A percentile compares a stretch with the other conserved stretches of the same genome.
Evolutionary conservation across 2,113 vertebrate species (phyloP).

Genomic region (Recurvirostra avosetta): DNA sequence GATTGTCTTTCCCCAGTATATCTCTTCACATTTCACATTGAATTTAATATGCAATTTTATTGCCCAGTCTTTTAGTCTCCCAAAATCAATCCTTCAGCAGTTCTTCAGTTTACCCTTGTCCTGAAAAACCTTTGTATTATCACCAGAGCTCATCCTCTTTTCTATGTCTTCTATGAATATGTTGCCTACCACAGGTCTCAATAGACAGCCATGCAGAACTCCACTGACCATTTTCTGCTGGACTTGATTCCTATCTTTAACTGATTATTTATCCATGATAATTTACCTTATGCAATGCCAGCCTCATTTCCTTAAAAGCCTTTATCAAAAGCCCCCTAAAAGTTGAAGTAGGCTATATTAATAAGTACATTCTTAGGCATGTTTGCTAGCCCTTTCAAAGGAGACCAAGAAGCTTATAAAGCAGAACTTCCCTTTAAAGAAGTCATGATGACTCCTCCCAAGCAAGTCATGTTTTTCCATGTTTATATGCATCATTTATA

Average conservation of each 20-base stretch:
- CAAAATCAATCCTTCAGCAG: neutral
- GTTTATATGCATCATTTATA: neutral
- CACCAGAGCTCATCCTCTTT: fast-evolving
- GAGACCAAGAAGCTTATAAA: neutral
- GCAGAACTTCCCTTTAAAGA: neutral
- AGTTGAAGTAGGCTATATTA: neutral
- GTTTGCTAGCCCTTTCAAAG: neutral
- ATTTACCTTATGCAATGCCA: neutral
- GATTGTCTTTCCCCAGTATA: neutral
- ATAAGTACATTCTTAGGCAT: neutral
- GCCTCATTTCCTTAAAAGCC: neutral
- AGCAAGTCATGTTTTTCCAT: neutral
- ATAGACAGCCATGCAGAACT: neutral
- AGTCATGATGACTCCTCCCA: neutral
- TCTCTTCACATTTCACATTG: neutral
- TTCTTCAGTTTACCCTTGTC: neutral
- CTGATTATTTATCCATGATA: neutral
- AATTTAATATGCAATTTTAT: neutral
- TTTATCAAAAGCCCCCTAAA: neutral
- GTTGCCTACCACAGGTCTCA: neutral
- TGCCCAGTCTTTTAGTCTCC: neutral
- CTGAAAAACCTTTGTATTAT: neutral
- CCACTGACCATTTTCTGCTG: neutral
- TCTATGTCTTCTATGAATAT: neutral
- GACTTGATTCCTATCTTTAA: neutral